Base-by-base conservation (phyloP, 2,113 vertebrate genomes). In the Danio rerio region DNA sequence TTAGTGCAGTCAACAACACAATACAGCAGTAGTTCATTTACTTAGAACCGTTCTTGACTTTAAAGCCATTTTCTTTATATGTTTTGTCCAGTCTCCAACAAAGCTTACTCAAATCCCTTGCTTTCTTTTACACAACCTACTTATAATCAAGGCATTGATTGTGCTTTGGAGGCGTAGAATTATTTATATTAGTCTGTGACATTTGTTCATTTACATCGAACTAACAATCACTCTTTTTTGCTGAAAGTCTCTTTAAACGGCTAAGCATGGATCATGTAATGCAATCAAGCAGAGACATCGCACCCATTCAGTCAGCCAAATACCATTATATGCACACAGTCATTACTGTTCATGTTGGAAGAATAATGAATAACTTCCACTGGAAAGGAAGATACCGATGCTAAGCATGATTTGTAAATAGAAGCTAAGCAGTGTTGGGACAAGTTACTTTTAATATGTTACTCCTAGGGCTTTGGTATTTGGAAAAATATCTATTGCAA, bases 121-220 rank as follows among this genome's bases (percentile, higher is more conserved):
- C 42, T 56, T 75, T 15, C n/a, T 18, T 47, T 73, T 56, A 73
- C 55, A 47, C 11, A 1, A 59, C 20, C 6, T 75, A 59, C 40
- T 59, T 10, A 75, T 75, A 75, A 75, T 59, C 55, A 59, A 75
- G 7, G 55, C 53, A 75, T 75, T 75, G 72, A 59, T 47, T 75
- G n/a, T 1, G 4, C n/a, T 20, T 11, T 69, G 6, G 72, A 42
- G 72, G 53, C 31, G 1, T 45, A 18, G 12, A 58, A 45, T 58
- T 58, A 74, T 58, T 74, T 73, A 8, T 59, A 59, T 18, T 58
- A 16, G 72, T 18, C 72, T 58, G n/a, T 45, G 72, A 56, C 21
- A 45, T 56, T 74, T 43, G 71, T 75, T 75, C 4, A 75, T 75
- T 75, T 40, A 75, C 45, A 45, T 58, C 18, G 55, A 75, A 43